These are phyloP conservation scores for Drosophila infuscata DNA, from an alignment of 2,888 invertebrate genomes.

Conservation along the genomic window DNA sequence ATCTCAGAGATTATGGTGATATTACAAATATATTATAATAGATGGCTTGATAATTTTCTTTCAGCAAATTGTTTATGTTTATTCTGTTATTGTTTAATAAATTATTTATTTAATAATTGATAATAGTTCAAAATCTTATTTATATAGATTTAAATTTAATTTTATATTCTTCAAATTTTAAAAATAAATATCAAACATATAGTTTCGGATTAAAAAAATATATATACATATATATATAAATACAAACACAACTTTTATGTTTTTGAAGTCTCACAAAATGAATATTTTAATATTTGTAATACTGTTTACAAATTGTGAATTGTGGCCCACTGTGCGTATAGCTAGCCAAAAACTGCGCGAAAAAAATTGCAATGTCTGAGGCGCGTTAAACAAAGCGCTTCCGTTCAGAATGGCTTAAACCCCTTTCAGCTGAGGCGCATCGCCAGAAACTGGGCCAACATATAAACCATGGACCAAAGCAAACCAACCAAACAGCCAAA, in stretches of 20 bases:
- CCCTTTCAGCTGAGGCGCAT: conserved; percentile 38
- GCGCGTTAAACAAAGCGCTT: conserved; percentile 74
- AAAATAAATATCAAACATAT: too few relatives aligned
- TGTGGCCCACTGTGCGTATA: conserved; percentile 6
- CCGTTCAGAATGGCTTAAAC: conserved; percentile 64
- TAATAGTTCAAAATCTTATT: too few relatives aligned
- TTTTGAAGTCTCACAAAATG: not conserved
- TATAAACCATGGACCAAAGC: conserved; percentile 64
- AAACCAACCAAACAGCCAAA: conserved; percentile 37
- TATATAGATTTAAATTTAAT: too few relatives aligned
- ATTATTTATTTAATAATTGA: not conserved
- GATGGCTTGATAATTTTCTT: not conserved
- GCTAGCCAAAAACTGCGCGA: conserved; percentile 24
- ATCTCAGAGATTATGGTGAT: not conserved
- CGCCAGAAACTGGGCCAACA: conserved; percentile 63
- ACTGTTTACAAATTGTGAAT: accelerated
- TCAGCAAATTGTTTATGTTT: not conserved
- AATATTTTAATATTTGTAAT: too few relatives aligned
- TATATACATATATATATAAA: too few relatives aligned
- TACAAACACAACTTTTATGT: too few relatives aligned
- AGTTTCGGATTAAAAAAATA: too few relatives aligned
- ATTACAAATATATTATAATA: not conserved
- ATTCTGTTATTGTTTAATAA: not conserved
- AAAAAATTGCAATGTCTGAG: conserved; percentile 59
- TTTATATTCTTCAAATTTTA: too few relatives aligned